A percentile compares a stretch with the other conserved stretches of the same genome.
These are phyloP conservation scores for Danio tinwini DNA, from an alignment of 2,797 vertebrate species.

Conservation along the genomic window DNA sequence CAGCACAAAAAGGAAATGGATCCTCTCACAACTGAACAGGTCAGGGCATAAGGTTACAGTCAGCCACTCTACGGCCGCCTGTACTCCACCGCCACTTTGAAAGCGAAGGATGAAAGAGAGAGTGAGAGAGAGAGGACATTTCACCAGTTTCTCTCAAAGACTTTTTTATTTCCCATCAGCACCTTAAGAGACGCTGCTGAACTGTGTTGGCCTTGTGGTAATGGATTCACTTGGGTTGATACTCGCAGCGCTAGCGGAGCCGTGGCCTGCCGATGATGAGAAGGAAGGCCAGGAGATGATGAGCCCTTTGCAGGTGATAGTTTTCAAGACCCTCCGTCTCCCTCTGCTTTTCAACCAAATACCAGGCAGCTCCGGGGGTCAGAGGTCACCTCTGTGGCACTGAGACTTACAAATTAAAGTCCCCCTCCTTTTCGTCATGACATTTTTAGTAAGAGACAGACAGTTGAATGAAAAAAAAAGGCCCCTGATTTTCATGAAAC, in stretches of 20 bases:
- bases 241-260: background rate
- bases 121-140: slow-evolving; percentile 36
- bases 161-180: slow-evolving; percentile 22
- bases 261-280: background rate
- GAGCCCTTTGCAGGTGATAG: slow-evolving; percentile 43
- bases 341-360: slow-evolving; percentile 61
- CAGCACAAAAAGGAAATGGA: slow-evolving; percentile 33
- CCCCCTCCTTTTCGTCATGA: slow-evolving; percentile 33
- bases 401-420: slow-evolving; percentile 56
- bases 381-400: slow-evolving; percentile 45
- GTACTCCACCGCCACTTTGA: slow-evolving; percentile 29
- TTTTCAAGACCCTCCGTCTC: slow-evolving; percentile 33
- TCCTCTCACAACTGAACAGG: slow-evolving; percentile 50
- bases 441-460: slow-evolving; percentile 56
- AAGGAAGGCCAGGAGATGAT: slow-evolving; percentile 20
- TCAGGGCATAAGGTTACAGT: slow-evolving; percentile 44
- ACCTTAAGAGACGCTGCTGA: slow-evolving; percentile 40
- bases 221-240: slow-evolving; percentile 37
- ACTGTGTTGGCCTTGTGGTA: slow-evolving; percentile 37
- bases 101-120: slow-evolving; percentile 45
- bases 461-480: slow-evolving; percentile 50
- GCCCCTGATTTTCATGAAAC: slow-evolving; percentile 74
- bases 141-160: slow-evolving; percentile 48
- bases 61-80: slow-evolving; percentile 29
- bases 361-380: slow-evolving; percentile 58